Conservation (phyloP, 2,888 invertebrate species). For the Drosophila peninsularis region DNA sequence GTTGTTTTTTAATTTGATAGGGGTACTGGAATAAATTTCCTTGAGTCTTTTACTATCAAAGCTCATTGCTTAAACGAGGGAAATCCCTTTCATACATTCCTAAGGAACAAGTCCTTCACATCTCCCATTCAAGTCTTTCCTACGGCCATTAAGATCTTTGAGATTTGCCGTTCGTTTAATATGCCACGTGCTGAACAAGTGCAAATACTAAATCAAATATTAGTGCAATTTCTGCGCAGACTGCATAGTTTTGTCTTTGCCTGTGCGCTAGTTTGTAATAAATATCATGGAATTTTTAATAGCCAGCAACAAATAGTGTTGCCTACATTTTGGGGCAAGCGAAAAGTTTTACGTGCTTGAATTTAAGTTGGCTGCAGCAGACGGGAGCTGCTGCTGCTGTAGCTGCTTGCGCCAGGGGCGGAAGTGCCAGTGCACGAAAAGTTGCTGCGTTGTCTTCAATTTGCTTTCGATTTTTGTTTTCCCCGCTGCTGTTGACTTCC, state of each 20-base stretch:
- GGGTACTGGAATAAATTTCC: too few relatives aligned
- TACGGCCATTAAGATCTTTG: not conserved
- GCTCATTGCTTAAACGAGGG: too few relatives aligned
- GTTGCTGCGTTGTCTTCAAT: slow-evolving; percentile 72
- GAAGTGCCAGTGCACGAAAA: slow-evolving; percentile 62
- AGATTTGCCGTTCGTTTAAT: slow-evolving; percentile 5
- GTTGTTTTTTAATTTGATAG: not conserved
- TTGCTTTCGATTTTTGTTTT: slow-evolving; percentile 78
- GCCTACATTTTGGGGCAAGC: slow-evolving; percentile 44
- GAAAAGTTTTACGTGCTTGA: slow-evolving; percentile 70
- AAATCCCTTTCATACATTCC: too few relatives aligned
- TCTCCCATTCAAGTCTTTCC: not conserved
- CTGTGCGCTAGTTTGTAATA: slow-evolving; percentile 54
- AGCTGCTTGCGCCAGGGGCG: slow-evolving; percentile 28
- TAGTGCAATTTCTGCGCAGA: slow-evolving; percentile 38
- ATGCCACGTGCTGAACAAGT: slow-evolving; percentile 11
- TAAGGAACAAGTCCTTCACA: too few relatives aligned
- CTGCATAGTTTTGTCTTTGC: slow-evolving; percentile 42
- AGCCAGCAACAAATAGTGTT: slow-evolving; percentile 50
- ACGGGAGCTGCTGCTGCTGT: not conserved
- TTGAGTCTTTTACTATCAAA: too few relatives aligned
- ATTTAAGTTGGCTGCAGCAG: slow-evolving; percentile 57
- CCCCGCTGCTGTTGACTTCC: slow-evolving; percentile 34
- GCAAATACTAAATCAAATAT: slow-evolving; percentile 38
- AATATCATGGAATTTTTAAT: slow-evolving; percentile 77